phyloP scores from a whole-genome alignment of 23 tunicate species.

The Phallusia fumigata region DNA sequence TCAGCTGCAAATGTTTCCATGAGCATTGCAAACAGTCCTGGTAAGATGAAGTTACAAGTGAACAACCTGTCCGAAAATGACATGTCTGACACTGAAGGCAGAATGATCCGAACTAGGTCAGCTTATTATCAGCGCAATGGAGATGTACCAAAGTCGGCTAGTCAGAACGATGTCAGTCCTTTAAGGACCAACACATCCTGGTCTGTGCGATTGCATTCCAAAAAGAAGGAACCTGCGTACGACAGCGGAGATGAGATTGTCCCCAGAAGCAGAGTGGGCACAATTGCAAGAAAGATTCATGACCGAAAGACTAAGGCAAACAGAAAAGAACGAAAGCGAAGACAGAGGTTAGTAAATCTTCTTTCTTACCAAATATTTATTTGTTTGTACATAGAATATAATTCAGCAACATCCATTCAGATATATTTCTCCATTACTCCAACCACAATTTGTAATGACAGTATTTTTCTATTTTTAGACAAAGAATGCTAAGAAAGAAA shows the following conservation, averaged over 20 bases:
- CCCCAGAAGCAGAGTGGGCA: conserved; percentile 30
- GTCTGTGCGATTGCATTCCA: conserved; percentile 19
- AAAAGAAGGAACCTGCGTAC: neutral
- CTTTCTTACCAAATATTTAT: no score
- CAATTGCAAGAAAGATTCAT: conserved; percentile 55
- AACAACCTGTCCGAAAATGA: neutral
- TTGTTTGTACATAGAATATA: no score
- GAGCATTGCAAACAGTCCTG: neutral
- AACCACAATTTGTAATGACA: neutral
- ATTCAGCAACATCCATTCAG: no score
- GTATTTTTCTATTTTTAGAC: conserved; percentile 8
- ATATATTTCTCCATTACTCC: no score
- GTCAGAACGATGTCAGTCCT: neutral
- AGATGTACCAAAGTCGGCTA: neutral
- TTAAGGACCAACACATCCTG: conserved; percentile 13
- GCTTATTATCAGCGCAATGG: conserved; percentile 13
- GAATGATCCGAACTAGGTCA: conserved; percentile 9
- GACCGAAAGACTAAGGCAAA: conserved; percentile 29
- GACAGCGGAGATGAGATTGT: neutral
- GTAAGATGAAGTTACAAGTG: conserved; percentile 22
- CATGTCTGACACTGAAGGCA: conserved; percentile 2
- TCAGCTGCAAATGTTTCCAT: neutral
- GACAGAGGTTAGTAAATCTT: neutral
- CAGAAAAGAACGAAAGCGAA: conserved; percentile 24
- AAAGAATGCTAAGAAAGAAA: conserved; percentile 45